Conservation (phyloP, 2,113 vertebrate genomes). For the Chloebia gouldiae region DNA sequence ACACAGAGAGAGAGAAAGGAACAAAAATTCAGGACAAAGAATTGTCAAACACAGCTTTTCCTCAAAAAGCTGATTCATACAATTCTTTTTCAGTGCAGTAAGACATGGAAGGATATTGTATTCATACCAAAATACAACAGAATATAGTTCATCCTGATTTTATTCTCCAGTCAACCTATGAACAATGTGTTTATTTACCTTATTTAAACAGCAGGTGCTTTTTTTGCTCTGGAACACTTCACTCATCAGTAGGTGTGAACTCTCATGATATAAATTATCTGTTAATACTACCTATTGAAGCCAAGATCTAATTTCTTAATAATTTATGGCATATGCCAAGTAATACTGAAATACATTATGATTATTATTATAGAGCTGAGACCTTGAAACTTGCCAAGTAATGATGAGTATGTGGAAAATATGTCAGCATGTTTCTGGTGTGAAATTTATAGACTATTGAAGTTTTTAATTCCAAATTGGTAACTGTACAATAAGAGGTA, state of each 20-base stretch:
- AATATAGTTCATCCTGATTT: not conserved
- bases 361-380: not conserved
- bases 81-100: not conserved
- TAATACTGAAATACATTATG: not conserved
- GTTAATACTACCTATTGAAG: not conserved
- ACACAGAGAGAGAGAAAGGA: not conserved
- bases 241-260: not conserved
- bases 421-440: not conserved
- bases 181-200: not conserved
- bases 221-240: not conserved
- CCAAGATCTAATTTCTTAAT: not conserved
- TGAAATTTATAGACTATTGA: not conserved
- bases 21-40: not conserved
- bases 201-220: not conserved
- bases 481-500: not conserved
- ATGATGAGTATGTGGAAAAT: not conserved
- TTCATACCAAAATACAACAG: not conserved
- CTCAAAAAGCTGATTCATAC: not conserved
- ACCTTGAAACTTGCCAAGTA: not conserved
- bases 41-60: not conserved
- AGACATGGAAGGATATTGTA: not conserved
- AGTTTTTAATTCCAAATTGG: not conserved
- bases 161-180: not conserved
- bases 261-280: not conserved
- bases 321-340: not conserved